Evolutionary conservation across 2,113 vertebrate genomes (phyloP).

Genomic region (Tachysurus fulvidraco): DNA sequence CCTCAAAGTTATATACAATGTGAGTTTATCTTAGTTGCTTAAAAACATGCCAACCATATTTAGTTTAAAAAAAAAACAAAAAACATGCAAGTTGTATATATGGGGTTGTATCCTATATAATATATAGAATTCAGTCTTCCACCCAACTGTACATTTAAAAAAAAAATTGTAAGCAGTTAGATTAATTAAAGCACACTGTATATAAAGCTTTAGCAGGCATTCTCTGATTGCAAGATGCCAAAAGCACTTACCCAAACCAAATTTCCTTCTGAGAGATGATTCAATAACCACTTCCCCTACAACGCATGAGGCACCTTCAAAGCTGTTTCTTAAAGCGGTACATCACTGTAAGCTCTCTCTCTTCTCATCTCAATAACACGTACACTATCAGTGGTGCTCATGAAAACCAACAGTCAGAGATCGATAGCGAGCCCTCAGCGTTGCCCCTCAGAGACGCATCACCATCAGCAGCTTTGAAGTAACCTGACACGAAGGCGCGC

Average conservation of each 20-base stretch:
- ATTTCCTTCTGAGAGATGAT: background rate
- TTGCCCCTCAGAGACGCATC: constrained; percentile 40
- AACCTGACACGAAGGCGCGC: constrained; percentile 65
- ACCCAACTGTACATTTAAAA: background rate
- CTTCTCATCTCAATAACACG: background rate
- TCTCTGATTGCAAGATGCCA: background rate
- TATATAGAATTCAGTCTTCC: background rate
- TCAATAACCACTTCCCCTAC: background rate
- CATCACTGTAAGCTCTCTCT: background rate
- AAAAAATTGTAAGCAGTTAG: background rate
- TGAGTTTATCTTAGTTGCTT: background rate
- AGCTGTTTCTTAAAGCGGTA: background rate
- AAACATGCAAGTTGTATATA: background rate
- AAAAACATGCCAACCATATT: background rate
- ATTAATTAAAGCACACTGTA: background rate
- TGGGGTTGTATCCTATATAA: background rate
- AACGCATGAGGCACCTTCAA: background rate
- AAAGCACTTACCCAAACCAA: background rate
- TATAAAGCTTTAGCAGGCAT: constrained; percentile 1
- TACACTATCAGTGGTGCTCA: too few species aligned
- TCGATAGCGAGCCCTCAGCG: constrained; percentile 60
- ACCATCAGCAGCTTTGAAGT: constrained; percentile 58
- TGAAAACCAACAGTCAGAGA: constrained; percentile 40
- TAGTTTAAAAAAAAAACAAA: background rate
- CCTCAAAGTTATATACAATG: background rate